These are phyloP conservation scores for Drosophila monieri DNA, from an alignment of 2,888 invertebrate species.

Conservation along the genomic window DNA sequence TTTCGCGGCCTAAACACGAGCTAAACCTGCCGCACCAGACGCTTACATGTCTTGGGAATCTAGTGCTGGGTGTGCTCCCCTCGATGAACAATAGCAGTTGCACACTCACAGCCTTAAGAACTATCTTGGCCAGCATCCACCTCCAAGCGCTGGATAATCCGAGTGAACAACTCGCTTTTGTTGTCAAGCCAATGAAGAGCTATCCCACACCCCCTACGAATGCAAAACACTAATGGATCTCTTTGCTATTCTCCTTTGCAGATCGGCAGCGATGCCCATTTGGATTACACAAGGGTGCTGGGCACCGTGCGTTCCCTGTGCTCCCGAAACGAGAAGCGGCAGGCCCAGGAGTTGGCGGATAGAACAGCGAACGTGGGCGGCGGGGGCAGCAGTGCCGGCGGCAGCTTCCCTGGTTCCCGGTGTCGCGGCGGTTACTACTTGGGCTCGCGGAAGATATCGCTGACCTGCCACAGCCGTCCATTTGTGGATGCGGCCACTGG, in stretches of 20 bases:
- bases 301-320: slow-evolving; percentile 87
- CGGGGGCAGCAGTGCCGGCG: slow-evolving; percentile 27
- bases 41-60: slow-evolving; percentile 10
- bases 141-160: neutral
- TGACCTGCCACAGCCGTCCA: slow-evolving; percentile 88
- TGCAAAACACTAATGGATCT: neutral
- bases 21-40: slow-evolving; percentile 23
- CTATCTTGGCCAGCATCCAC: neutral
- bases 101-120: neutral
- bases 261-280: slow-evolving; percentile 82
- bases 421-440: slow-evolving; percentile 82
- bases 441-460: slow-evolving; percentile 88
- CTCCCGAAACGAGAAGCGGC: slow-evolving; percentile 86
- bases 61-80: neutral
- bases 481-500: slow-evolving; percentile 84
- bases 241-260: slow-evolving; percentile 34
- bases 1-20: slow-evolving; percentile 6
- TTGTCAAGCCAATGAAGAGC: neutral
- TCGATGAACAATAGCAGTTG: slow-evolving; percentile 2
- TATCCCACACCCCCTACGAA: neutral
- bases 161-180: neutral
- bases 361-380: slow-evolving; percentile 65
- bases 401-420: slow-evolving; percentile 45
- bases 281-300: slow-evolving; percentile 84
- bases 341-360: slow-evolving; percentile 71